A percentile compares a stretch with the other conserved stretches of the same genome.
These are phyloP conservation scores for Probaryconus sp. DNA, from an alignment of 1,140 invertebrate genomes.

Conservation along the genomic window DNA sequence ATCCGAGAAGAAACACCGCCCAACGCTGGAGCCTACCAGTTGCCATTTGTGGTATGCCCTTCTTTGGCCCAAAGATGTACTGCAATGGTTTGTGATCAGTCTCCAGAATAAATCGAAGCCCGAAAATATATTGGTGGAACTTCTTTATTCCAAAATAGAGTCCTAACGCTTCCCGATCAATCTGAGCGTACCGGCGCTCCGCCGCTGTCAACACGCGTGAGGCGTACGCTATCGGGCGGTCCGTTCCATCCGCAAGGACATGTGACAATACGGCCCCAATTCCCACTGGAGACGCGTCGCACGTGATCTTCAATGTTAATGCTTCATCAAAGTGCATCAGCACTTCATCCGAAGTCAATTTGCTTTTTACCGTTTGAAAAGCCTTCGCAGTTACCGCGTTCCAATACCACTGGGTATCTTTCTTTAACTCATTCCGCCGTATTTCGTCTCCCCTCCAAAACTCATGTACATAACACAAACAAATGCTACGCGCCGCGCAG, in stretches of 20 bases:
- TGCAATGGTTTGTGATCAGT: slow-evolving; percentile 79
- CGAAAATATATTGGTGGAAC: slow-evolving; percentile 48
- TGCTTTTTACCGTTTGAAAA: slow-evolving; percentile 18
- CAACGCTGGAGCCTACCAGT: slow-evolving; percentile 67
- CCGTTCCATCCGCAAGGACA: no score
- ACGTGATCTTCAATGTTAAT: slow-evolving; percentile 27
- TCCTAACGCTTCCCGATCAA: slow-evolving; percentile 56
- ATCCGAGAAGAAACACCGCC: no score
- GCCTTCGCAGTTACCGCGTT: slow-evolving; percentile 6
- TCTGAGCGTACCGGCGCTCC: slow-evolving; percentile 55
- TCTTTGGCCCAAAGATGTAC: slow-evolving; percentile 71
- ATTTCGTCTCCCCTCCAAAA: no score
- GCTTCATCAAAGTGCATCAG: slow-evolving; percentile 26
- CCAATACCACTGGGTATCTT: slow-evolving; percentile 55
- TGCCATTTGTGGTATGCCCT: slow-evolving; percentile 65
- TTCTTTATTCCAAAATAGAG: slow-evolving; percentile 44
- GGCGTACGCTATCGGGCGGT: slow-evolving; percentile 47
- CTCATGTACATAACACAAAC: no score
- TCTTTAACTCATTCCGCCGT: slow-evolving; percentile 63
- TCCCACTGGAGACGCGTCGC: slow-evolving; percentile 23
- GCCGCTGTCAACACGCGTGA: slow-evolving; percentile 40
- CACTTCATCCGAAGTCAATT: slow-evolving; percentile 19
- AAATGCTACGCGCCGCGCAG: no score
- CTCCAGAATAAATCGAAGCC: slow-evolving; percentile 72
- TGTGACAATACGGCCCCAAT: slow-evolving; percentile 28